These are phyloP conservation scores for Eulithis testata DNA, from an alignment of 2,888 invertebrate species.

Conservation along the genomic window DNA sequence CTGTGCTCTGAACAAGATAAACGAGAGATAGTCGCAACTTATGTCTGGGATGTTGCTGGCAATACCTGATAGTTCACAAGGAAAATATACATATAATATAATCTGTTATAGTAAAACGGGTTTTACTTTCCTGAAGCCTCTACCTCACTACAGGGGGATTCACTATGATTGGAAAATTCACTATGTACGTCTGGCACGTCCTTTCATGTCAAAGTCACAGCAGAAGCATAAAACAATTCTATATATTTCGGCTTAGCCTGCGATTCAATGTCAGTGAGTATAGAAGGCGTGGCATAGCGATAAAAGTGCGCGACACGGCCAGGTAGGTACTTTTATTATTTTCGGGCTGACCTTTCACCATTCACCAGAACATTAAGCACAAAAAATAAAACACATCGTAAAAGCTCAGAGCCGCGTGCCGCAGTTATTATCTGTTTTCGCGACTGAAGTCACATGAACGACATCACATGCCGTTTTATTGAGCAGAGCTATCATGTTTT, in stretches of 20 bases:
- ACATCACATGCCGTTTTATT: constrained; percentile 7
- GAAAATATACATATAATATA: background rate
- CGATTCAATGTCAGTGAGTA: background rate
- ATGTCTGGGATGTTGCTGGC: constrained; percentile 15
- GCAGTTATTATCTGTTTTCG: constrained; percentile 24
- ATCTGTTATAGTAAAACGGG: background rate
- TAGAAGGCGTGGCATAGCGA: background rate
- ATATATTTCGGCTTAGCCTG: background rate
- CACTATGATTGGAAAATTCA: no score
- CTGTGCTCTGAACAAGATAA: constrained; percentile 11
- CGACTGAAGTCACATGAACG: constrained; percentile 27
- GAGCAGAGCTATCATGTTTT: constrained; percentile 2
- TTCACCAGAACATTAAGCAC: constrained; percentile 29
- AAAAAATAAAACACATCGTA: constrained; percentile 29
- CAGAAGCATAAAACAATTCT: no score
- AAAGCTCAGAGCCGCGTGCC: constrained; percentile 2
- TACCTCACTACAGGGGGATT: no score
- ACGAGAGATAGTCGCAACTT: constrained; percentile 21
- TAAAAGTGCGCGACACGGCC: constrained; percentile 9
- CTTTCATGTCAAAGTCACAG: no score
- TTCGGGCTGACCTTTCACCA: constrained; percentile 28
- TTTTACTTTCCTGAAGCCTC: background rate
- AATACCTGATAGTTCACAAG: constrained; percentile 10
- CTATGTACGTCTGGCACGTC: no score
- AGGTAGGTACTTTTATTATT: constrained; percentile 21